phyloP scores from a whole-genome alignment of 1,140 invertebrate genomes.

The Platyscapa corneri region DNA sequence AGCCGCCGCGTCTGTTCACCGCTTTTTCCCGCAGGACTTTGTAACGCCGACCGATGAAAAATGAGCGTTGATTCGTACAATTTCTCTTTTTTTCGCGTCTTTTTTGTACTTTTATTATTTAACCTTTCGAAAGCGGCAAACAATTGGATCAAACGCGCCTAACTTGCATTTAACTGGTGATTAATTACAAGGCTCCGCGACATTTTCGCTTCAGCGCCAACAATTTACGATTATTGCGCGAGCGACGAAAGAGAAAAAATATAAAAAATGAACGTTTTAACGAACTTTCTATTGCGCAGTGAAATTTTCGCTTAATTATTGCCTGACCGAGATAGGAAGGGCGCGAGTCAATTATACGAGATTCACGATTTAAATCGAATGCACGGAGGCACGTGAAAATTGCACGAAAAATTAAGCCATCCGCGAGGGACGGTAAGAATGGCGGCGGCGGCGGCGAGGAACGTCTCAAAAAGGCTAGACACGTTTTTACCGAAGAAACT shows the following conservation, averaged over 20 bases:
- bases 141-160: neutral
- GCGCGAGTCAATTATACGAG: neutral
- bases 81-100: neutral
- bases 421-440: too few relatives aligned
- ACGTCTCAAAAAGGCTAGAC: neutral
- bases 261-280: neutral
- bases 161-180: slow-evolving; percentile 26
- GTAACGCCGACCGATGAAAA: neutral
- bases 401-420: neutral
- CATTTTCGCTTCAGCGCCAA: neutral
- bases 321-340: neutral
- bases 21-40: neutral
- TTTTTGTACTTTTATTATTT: neutral
- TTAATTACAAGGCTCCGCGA: neutral
- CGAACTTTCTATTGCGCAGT: neutral
- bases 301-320: neutral
- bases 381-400: neutral
- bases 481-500: neutral
- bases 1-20: neutral
- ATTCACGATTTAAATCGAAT: neutral
- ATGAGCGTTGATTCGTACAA: neutral
- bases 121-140: neutral
- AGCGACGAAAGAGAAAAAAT: neutral
- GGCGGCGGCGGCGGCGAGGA: too few relatives aligned
- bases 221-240: neutral